Base-by-base conservation (phyloP, 2,113 vertebrate genomes). In the Phycodurus eques region DNA sequence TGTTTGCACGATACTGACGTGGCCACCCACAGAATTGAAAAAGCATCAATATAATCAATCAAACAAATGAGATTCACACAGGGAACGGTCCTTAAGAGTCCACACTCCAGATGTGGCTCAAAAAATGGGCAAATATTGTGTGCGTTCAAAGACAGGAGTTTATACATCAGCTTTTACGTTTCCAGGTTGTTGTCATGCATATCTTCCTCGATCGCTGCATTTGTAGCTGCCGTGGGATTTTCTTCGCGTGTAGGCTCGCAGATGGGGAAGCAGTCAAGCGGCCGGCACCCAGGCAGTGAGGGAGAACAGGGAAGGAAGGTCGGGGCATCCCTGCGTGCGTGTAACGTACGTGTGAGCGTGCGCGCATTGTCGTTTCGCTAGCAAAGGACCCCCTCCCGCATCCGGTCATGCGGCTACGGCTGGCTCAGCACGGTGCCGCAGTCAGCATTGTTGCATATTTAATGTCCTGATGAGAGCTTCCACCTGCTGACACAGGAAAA, bases 381-480 rank as follows among this genome's bases (percentile, higher is more conserved):
- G 78, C 57, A 80, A 69, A 65, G 67, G 39, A 79, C 39, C 3
- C 67, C 73, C 82, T 71, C 49, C 53, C n/a, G 73, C 79, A 79
- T 83, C 77, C 67, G 75, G 87, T 92, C 85, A 88, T 91, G 91
- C 88, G 85, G 92, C 92, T 93, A 92, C 83, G 90, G 87, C 88
- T 95, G 93, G 92, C 93, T 94, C 93, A 94, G 95, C 92, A 89
- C 88, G 92, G 90, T 96, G 94, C 95, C 92, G 93, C 94, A 96
- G 96, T 98, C 96, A 97, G 96, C 96, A 96, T 95, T 91, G 92
- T 93, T 99, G 96, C 96, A 98, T 99, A 97, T 96, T 98, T 98
- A 96, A 98, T 98, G 96, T 95, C 92, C 94, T 96, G 96, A 95
- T 94, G 95, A 96, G 93, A 92, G 80, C 91, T 94, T 96, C 95